Percentiles rank a stretch among this genome's conserved stretches.
Conservation (phyloP, 2,113 vertebrate species). For the Cavia porcellus region DNA sequence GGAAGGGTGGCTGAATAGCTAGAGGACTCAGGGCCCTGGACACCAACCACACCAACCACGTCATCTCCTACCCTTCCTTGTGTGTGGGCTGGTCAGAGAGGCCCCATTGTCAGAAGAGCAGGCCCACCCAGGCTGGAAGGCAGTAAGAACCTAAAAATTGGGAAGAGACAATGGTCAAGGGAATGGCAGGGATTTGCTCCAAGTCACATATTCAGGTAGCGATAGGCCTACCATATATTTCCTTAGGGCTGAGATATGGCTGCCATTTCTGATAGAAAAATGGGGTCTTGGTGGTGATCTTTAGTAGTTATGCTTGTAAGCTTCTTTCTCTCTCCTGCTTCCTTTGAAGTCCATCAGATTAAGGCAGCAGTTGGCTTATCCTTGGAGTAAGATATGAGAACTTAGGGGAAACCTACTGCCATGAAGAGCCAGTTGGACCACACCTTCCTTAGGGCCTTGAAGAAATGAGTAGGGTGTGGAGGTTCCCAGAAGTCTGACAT, state of each 20-base stretch:
- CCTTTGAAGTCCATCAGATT: constrained; percentile 46
- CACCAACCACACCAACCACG: constrained; percentile 75
- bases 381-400: constrained; percentile 32
- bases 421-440: not conserved
- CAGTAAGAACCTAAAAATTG: constrained; percentile 24
- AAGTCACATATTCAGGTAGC: not conserved
- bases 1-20: constrained; percentile 72
- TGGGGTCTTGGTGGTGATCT: not conserved
- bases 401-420: not conserved
- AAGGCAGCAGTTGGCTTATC: not conserved
- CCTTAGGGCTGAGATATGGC: not conserved
- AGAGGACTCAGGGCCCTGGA: constrained; percentile 73
- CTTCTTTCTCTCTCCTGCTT: not conserved
- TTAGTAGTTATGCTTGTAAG: not conserved
- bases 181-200: not conserved
- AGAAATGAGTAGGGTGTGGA: not conserved
- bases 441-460: not conserved
- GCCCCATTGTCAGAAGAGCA: constrained; percentile 81
- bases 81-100: constrained; percentile 82
- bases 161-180: not conserved
- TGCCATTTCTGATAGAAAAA: constrained; percentile 50
- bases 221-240: not conserved
- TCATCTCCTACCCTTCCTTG: constrained; percentile 81
- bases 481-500: not conserved
- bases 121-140: constrained; percentile 74